These are phyloP conservation scores for Oryzias celebensis DNA, from an alignment of 2,113 vertebrate genomes.

Conservation along the genomic window DNA sequence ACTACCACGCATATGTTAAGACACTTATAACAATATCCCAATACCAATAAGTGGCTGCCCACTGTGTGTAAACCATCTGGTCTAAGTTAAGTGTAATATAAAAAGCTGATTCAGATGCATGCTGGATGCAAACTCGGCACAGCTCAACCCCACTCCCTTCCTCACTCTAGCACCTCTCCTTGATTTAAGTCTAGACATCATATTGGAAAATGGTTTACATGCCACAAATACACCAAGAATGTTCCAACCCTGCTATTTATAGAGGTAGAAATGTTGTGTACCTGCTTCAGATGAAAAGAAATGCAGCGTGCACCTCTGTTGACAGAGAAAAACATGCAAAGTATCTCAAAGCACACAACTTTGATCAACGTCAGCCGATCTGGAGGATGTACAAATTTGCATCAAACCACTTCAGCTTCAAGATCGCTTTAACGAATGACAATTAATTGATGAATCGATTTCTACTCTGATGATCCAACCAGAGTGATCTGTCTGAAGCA, in stretches of 20 bases:
- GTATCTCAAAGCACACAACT: constrained; percentile 58
- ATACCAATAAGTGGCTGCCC: constrained; percentile 62
- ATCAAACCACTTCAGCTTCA: too few relatives aligned
- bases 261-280: constrained; percentile 54
- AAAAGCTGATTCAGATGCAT: constrained; percentile 83
- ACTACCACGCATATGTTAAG: neutral
- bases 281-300: constrained; percentile 63
- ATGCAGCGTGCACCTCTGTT: constrained; percentile 55
- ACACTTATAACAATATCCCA: constrained; percentile 49
- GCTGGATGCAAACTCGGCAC: constrained; percentile 81
- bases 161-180: constrained; percentile 47
- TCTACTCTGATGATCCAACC: too few relatives aligned
- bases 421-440: too few relatives aligned
- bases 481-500: too few relatives aligned
- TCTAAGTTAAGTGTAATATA: constrained; percentile 83
- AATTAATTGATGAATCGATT: too few relatives aligned
- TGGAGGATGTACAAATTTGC: neutral
- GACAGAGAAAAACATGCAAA: constrained; percentile 74
- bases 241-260: constrained; percentile 65
- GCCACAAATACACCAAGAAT: constrained; percentile 69
- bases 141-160: constrained; percentile 40
- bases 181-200: constrained; percentile 86
- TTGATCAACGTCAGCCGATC: constrained; percentile 76
- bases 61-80: constrained; percentile 80
- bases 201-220: constrained; percentile 80